Conservation (phyloP, 2,797 vertebrate species). For the Otolemur crassicaudatus region DNA sequence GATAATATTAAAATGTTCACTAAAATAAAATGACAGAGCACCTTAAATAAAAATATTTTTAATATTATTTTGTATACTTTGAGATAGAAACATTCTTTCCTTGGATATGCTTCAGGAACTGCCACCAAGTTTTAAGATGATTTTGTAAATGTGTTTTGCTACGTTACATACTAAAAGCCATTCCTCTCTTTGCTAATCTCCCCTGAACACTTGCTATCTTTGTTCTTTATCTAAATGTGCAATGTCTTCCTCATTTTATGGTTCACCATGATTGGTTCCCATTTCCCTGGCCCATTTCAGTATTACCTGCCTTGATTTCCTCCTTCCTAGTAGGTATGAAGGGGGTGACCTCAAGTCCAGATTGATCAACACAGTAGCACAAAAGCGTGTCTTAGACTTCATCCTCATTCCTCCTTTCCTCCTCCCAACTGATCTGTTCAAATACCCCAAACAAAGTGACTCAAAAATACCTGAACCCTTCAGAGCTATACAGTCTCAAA, state of each 20-base stretch:
- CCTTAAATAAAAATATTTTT: background rate
- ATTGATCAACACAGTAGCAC: background rate
- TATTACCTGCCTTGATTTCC: background rate
- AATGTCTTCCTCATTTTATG: background rate
- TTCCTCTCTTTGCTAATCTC: background rate
- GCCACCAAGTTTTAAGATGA: background rate
- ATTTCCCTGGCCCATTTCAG: background rate
- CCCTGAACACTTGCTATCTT: background rate
- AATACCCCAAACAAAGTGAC: background rate
- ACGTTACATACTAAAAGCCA: background rate
- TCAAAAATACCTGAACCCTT: background rate
- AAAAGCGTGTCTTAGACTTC: background rate
- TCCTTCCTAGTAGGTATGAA: background rate
- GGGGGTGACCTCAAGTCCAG: background rate
- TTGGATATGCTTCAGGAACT: background rate
- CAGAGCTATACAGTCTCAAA: background rate
- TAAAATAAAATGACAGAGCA: background rate
- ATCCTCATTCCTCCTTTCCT: background rate
- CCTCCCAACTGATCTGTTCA: background rate
- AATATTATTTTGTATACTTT: background rate
- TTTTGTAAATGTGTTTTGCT: background rate
- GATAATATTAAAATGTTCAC: background rate
- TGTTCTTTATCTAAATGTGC: background rate
- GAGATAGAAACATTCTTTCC: background rate
- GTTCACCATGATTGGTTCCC: background rate